A percentile compares a stretch with the other conserved stretches of the same genome.
These are phyloP conservation scores for Dynastes grantii DNA, from an alignment of 2,888 invertebrate species.

Conservation along the genomic window DNA sequence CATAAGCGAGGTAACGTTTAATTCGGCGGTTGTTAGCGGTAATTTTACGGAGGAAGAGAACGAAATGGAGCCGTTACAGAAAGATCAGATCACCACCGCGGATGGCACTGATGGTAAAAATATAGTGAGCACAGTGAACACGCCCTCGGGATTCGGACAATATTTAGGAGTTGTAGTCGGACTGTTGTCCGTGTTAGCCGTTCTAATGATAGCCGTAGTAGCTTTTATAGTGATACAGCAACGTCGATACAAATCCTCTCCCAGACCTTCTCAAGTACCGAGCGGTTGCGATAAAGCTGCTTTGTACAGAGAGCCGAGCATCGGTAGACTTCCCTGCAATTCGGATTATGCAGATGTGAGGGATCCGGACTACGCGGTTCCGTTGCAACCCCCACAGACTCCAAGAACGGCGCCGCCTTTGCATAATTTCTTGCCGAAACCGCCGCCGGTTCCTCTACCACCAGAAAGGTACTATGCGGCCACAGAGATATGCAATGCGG, in stretches of 20 bases:
- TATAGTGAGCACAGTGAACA: conserved; percentile 66
- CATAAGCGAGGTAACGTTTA: conserved; percentile 91
- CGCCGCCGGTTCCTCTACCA: conserved; percentile 78
- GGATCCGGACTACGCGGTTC: conserved; percentile 78
- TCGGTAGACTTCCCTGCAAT: conserved; percentile 62
- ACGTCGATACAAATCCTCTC: conserved; percentile 65
- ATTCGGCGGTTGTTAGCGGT: conserved; percentile 73
- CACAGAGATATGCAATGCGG: conserved; percentile 76
- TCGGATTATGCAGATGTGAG: conserved; percentile 71
- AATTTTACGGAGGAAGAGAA: conserved; percentile 67
- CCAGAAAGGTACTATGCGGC: conserved; percentile 83
- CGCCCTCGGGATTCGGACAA: conserved; percentile 65
- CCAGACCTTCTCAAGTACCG: conserved; percentile 64
- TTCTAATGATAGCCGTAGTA: conserved; percentile 67
- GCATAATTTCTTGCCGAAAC: conserved; percentile 76
- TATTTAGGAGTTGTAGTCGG: conserved; percentile 69
- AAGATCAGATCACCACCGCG: conserved; percentile 61
- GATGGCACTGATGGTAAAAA: conserved; percentile 63
- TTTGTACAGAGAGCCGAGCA: conserved; percentile 67
- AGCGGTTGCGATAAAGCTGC: conserved; percentile 68
- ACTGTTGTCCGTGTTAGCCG: conserved; percentile 66
- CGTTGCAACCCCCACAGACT: conserved; percentile 72
- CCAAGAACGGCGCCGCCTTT: conserved; percentile 72
- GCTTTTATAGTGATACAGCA: conserved; percentile 67
- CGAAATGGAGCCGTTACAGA: conserved; percentile 59